Percentiles rank a stretch among this genome's conserved stretches.
Evolutionary conservation across 1,140 invertebrate species (phyloP).

Genomic region (Eriosoma lanigerum): DNA sequence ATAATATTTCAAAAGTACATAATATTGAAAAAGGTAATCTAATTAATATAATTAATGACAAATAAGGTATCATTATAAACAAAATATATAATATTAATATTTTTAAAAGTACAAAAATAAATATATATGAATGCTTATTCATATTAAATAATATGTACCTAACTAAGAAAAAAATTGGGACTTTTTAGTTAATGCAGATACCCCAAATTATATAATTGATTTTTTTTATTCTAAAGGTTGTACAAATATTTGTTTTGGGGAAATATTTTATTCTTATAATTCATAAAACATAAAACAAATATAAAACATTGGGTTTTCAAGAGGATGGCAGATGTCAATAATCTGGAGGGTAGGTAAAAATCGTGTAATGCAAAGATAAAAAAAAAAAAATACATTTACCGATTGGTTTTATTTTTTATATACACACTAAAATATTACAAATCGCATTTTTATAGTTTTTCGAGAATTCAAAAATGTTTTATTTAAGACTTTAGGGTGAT

Average conservation of each 20-base stretch:
- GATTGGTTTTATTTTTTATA: conserved; percentile 12
- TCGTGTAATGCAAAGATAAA: neutral
- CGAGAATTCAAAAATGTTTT: neutral
- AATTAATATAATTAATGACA: too few species aligned
- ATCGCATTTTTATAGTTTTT: neutral
- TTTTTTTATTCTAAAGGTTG: conserved; percentile 16
- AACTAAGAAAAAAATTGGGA: neutral
- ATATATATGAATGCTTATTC: too few species aligned
- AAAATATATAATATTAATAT: too few species aligned
- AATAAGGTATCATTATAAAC: too few species aligned
- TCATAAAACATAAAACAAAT: neutral
- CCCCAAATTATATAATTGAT: neutral
- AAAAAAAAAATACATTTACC: conserved; percentile 11
- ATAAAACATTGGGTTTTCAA: conserved; percentile 6
- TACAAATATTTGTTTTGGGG: conserved; percentile 25
- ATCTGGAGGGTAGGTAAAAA: conserved; percentile 7
- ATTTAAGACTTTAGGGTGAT: too few species aligned
- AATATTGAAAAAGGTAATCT: too few species aligned
- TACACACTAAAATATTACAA: neutral
- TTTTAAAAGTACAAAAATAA: too few species aligned
- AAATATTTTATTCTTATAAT: conserved; percentile 25
- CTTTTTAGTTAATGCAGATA: neutral
- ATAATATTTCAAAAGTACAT: too few species aligned
- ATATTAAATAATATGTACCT: too few species aligned
- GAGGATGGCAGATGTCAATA: conserved; percentile 20